Evolutionary conservation across 2,888 invertebrate species (phyloP), one percentile per base, ranked within the genome.

Genomic region (Phragmatobia fuliginosa): DNA sequence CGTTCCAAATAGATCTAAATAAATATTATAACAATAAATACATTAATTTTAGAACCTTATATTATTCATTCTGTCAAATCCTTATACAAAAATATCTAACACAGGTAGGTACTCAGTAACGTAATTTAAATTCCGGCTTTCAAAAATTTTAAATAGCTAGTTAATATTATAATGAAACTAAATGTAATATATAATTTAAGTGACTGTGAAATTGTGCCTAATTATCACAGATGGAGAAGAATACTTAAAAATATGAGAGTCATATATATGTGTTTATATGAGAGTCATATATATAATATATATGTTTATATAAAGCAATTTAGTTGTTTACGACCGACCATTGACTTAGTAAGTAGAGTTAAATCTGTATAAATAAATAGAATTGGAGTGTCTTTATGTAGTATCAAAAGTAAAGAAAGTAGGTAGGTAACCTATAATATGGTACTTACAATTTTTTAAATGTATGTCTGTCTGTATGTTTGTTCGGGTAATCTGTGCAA

Each of bases 141-240:
- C 14, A 11, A 14, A 25, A 52, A 52, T 14, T 25, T 25, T 14
- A 52, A 52, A 52, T n/a, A 25, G 52, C 25, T 52, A 52, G n/a
- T 25, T 52, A 25, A 52, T 49, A 52, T 52, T 52, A 52, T 52
- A 52, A 52, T 52, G 25, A 52, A 25, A 52, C 52, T 52, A 52
- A n/a, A 25, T 10, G 25, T 52, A 52, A 52, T 25, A 52, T 52
- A 25, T 52, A 52, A 52, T 52, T 52, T 52, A 52, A 52, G 52
- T 52, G 52, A 52, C 25, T 52, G 52, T 25, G 52, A 52, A 52
- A 52, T 52, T 52, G 52, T 52, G 52, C 52, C 52, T 52, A 52
- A 52, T 52, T 52, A 52, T 52, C 52, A 52, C 25, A 52, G 25
- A 11, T 52, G 52, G 25, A 52, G 52, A 49, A 49, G n/a, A 52